phyloP scores from a whole-genome alignment of 2,113 vertebrate species.

The Dromas ardeola region DNA sequence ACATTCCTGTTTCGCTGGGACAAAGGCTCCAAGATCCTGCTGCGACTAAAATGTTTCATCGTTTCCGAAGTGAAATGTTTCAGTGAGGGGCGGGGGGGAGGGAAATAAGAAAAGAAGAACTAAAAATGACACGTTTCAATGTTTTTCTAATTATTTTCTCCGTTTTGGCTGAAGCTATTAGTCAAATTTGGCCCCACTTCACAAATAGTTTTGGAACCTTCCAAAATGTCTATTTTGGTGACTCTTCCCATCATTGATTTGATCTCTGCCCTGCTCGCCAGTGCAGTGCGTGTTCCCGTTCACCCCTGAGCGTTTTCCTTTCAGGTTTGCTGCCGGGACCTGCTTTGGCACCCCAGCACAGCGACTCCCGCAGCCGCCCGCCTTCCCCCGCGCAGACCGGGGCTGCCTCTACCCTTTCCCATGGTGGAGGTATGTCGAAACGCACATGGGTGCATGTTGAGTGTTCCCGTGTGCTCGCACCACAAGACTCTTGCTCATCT shows the following conservation, averaged over 20 bases:
- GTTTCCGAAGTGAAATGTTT: slow-evolving; percentile 25
- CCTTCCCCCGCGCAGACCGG: not conserved
- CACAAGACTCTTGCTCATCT: not conserved
- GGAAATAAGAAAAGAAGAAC: not conserved
- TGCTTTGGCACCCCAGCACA: not conserved
- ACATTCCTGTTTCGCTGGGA: not conserved
- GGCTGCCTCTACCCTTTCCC: not conserved
- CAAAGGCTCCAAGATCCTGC: slow-evolving; percentile 53
- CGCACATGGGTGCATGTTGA: accelerated
- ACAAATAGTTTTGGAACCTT: not conserved
- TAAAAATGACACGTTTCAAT: slow-evolving; percentile 31
- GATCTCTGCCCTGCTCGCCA: not conserved
- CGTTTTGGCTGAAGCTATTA: slow-evolving; percentile 2
- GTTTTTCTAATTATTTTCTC: slow-evolving; percentile 66
- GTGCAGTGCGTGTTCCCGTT: accelerated
- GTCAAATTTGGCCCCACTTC: slow-evolving; percentile 27
- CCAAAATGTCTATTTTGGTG: slow-evolving; percentile 6
- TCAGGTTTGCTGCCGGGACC: not conserved
- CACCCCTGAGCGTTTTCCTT: not conserved
- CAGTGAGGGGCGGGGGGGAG: too few species aligned
- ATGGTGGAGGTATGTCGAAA: accelerated
- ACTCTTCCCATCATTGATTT: not conserved
- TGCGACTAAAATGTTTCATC: slow-evolving; percentile 23
- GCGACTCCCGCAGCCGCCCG: not conserved
- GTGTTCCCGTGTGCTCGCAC: not conserved